Conservation (phyloP, 92 coral and sea anemone genomes). For the Chrysogorgia sp. region DNA sequence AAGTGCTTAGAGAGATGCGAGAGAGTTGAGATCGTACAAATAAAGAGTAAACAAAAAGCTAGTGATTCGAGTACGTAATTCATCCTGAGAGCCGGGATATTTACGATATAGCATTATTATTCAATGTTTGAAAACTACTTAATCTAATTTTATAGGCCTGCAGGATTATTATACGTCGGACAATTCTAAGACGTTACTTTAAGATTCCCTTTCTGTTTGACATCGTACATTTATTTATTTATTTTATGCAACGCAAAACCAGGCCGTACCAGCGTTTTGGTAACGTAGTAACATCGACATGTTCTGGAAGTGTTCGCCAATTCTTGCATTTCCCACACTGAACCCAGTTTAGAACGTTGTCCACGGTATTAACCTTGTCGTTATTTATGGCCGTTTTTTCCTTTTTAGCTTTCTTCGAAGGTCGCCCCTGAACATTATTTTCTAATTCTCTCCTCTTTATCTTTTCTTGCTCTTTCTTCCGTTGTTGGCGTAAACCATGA, state of each 20-base stretch:
- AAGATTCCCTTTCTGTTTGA: too few species aligned
- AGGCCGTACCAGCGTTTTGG: neutral
- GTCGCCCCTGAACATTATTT: neutral
- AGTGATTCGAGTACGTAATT: too few species aligned
- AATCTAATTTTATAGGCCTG: too few species aligned
- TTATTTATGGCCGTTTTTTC: neutral
- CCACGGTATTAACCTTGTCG: neutral
- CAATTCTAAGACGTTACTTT: too few species aligned
- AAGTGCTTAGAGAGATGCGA: too few species aligned
- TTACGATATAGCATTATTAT: too few species aligned
- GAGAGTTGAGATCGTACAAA: too few species aligned
- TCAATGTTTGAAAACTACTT: too few species aligned
- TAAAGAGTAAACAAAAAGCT: too few species aligned
- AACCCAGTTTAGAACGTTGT: neutral
- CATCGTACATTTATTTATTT: too few species aligned
- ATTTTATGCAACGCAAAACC: neutral
- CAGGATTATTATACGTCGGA: too few species aligned
- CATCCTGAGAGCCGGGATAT: too few species aligned
- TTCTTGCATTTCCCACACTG: slow-evolving; percentile 6
- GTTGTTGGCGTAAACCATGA: neutral
- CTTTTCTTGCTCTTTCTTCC: neutral
- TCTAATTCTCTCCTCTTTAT: neutral
- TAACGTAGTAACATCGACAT: slow-evolving; percentile 11
- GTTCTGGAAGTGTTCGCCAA: neutral
- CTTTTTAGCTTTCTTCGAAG: neutral